phyloP scores from a whole-genome alignment of 2,888 invertebrate species.

The Ormyrus pomaceus region DNA sequence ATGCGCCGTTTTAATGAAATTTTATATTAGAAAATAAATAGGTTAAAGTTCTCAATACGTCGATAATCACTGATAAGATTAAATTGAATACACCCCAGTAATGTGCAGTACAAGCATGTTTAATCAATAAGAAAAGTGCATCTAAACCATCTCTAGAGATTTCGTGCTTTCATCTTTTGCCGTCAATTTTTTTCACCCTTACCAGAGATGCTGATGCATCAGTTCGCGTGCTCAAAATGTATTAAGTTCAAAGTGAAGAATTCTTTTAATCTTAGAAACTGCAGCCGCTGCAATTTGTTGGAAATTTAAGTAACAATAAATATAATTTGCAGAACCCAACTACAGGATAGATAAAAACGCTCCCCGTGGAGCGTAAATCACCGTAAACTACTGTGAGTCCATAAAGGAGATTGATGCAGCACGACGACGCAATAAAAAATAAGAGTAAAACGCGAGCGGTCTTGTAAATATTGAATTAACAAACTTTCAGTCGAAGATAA shows the following conservation, averaged over 20 bases:
- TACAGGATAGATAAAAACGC: not conserved
- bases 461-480: not conserved
- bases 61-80: too few species aligned
- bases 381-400: not conserved
- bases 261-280: not conserved
- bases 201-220: not conserved
- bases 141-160: not conserved
- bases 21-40: too few species aligned
- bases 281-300: not conserved
- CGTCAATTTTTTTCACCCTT: not conserved
- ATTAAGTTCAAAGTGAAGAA: conserved; percentile 12
- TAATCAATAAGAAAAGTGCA: not conserved
- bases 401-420: conserved; percentile 12
- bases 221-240: conserved; percentile 15
- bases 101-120: too few species aligned
- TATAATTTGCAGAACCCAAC: conserved; percentile 2
- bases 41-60: too few species aligned
- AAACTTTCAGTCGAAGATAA: not conserved
- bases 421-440: conserved; percentile 2
- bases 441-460: not conserved
- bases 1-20: too few species aligned
- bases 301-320: conserved; percentile 27
- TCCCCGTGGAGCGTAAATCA: conserved; percentile 6
- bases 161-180: conserved; percentile 9
- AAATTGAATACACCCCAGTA: too few species aligned